Evolutionary conservation across 2,888 invertebrate genomes (phyloP), one percentile per base, ranked within the genome.

Genomic region (Sphaerophoria taeniata): DNA sequence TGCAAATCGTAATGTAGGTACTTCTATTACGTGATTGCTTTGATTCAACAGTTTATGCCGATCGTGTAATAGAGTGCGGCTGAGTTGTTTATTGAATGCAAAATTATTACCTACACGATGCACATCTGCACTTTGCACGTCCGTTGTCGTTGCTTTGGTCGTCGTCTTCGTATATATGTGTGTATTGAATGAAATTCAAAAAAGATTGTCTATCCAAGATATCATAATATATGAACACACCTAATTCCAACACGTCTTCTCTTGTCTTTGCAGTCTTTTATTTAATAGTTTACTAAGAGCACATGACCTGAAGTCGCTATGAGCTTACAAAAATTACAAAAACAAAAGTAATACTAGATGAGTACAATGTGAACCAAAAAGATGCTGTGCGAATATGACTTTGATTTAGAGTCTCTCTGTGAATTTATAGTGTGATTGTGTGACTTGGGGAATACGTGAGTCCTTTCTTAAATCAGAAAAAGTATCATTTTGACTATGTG

Each of bases 41-140:
- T 83, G 86, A 73, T 83, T 39, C 85, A 85, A 85, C 80, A 85
- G 87, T 85, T 81, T 80, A 87, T 87, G 81, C 87, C 87, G 87
- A 88, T 88, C 84, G 87, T 87, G 87, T 87, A 87, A 87, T 84
- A 56, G 63, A 70, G 80, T 47, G 11, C 39, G 7, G 7, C 36
- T 36, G 58, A 73, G 63, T 65, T 79, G 83, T 71, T 51, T 31
- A 65, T 74, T 80, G 74, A 74, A 87, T 84, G 79, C 75, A 63
- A 84, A 81, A 81, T 81, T 71, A 80, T 77, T 83, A 70, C 34
- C 14, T n/a, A 60, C 43, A 53, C 34, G 34, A 39, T 58, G 51
- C 14, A 49, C n/a, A n/a, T 6, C 55, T 49, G 45, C 45, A 45
- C n/a, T 49, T n/a, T n/a, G 49, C 49, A 49, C 14, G 14, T 4